These are phyloP conservation scores for Arothron firmamentum DNA, from an alignment of 2,113 vertebrate species.

Conservation along the genomic window DNA sequence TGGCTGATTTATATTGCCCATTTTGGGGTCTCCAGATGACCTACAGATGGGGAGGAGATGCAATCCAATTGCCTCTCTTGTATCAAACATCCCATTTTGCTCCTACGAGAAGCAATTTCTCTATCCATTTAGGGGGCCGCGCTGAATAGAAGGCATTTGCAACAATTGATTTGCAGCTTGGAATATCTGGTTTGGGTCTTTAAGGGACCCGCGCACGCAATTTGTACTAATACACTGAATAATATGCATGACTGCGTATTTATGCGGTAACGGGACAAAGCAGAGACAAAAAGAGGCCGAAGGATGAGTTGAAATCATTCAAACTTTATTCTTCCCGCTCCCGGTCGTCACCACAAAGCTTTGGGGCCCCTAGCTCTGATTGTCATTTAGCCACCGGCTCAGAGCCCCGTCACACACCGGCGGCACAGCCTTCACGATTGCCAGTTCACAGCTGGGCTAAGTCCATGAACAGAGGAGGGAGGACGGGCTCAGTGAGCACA, in stretches of 20 bases:
- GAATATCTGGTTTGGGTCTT: slow-evolving; percentile 36
- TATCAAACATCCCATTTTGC: slow-evolving; percentile 31
- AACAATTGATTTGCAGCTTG: slow-evolving; percentile 34
- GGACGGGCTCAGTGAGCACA: slow-evolving; percentile 10
- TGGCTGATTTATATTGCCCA: not conserved
- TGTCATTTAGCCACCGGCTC: slow-evolving; percentile 55
- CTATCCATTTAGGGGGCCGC: slow-evolving; percentile 11
- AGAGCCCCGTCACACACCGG: slow-evolving; percentile 16
- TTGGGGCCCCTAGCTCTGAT: slow-evolving; percentile 63
- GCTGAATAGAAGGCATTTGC: slow-evolving; percentile 34
- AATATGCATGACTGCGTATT: slow-evolving; percentile 11
- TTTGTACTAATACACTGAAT: not conserved
- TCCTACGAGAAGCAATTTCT: slow-evolving; percentile 34
- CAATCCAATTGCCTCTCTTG: slow-evolving; percentile 26
- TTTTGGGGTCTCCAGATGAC: slow-evolving; percentile 3
- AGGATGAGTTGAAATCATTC: slow-evolving; percentile 42
- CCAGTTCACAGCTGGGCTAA: slow-evolving; percentile 23
- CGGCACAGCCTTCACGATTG: not conserved
- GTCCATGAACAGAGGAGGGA: slow-evolving; percentile 24
- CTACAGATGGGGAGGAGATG: not conserved
- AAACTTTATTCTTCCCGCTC: slow-evolving; percentile 56
- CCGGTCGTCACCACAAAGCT: slow-evolving; percentile 49
- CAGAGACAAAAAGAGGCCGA: slow-evolving; percentile 19
- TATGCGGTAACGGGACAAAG: not conserved
- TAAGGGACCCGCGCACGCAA: slow-evolving; percentile 24